These are phyloP conservation scores for Redunca redunca DNA, from an alignment of 2,113 vertebrate species.

Conservation along the genomic window DNA sequence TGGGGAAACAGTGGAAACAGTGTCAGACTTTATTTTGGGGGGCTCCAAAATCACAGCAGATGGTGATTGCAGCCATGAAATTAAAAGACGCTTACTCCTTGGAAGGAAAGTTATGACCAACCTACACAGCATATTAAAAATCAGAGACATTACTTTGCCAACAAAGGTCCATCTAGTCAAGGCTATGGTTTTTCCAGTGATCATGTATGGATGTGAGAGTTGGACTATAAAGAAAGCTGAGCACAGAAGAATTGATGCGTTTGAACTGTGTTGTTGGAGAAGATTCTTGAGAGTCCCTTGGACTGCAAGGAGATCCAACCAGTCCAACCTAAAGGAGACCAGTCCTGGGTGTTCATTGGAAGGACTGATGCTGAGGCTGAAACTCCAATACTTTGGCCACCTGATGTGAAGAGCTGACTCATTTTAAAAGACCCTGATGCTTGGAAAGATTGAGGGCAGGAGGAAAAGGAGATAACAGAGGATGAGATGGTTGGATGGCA, in stretches of 20 bases:
- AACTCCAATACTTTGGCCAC: not conserved
- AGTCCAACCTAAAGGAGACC: not conserved
- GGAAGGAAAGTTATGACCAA: not conserved
- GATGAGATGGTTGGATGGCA: not conserved
- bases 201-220: not conserved
- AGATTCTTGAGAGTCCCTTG: not conserved
- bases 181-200: not conserved
- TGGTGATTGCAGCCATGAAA: not conserved
- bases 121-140: not conserved
- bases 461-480: not conserved
- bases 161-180: not conserved
- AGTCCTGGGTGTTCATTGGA: not conserved
- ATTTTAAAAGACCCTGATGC: not conserved
- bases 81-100: not conserved
- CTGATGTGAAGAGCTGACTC: not conserved
- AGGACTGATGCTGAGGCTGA: not conserved
- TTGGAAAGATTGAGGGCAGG: not conserved
- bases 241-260: not conserved
- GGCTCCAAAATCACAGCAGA: not conserved
- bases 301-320: not conserved
- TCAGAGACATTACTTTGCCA: not conserved
- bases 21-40: fast-evolving
- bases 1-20: not conserved
- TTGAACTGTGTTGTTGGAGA: not conserved
- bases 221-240: not conserved